Conservation (phyloP, 2,113 vertebrate species). For the Syrmaticus mikado region DNA sequence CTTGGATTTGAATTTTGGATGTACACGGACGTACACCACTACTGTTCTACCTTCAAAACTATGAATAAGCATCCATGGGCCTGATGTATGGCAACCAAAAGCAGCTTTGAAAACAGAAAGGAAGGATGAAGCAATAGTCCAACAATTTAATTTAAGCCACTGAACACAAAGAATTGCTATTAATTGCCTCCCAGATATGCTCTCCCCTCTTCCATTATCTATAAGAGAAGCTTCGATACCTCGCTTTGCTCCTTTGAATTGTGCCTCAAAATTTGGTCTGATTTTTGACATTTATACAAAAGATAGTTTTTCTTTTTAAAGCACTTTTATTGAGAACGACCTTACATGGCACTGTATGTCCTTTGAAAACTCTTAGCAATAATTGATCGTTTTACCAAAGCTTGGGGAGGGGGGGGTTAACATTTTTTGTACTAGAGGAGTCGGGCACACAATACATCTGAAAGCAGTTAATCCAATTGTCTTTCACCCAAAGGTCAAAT, state of each 20-base stretch:
- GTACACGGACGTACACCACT: not conserved
- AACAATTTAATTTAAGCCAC: not conserved
- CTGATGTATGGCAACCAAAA: not conserved
- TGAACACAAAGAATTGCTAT: not conserved
- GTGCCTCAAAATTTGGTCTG: not conserved
- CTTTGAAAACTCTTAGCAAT: not conserved
- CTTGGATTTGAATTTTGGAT: not conserved
- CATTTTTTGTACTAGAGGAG: not conserved
- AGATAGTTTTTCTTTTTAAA: not conserved
- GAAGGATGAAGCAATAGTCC: not conserved
- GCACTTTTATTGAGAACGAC: not conserved
- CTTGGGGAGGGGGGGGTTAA: not conserved
- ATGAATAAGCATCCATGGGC: not conserved
- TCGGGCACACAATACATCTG: not conserved
- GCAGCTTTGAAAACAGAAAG: not conserved
- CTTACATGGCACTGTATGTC: not conserved
- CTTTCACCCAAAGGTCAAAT: not conserved
- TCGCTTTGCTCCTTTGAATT: not conserved
- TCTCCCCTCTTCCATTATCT: not conserved
- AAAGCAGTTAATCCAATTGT: not conserved
- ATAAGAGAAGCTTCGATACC: not conserved
- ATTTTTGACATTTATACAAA: not conserved
- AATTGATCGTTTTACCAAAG: not conserved
- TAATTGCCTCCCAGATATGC: not conserved
- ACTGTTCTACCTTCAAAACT: not conserved